Base-by-base conservation (phyloP, 1,140 invertebrate species). In the Camponotus vicinus region DNA sequence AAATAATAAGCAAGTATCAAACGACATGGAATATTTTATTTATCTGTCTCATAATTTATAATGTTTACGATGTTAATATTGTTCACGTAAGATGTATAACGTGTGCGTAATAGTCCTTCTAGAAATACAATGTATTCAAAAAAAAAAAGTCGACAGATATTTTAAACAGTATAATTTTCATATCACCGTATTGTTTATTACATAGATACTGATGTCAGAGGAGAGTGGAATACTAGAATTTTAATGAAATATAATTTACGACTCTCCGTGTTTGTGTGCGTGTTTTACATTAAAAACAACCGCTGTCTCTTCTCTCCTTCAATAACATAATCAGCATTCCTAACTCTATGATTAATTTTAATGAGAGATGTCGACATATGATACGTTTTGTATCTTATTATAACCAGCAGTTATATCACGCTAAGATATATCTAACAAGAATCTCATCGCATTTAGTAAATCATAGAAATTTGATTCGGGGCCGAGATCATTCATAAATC, bases 241-340 rank as follows among this genome's bases (percentile, higher is more conserved):
- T 80, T 69, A 57, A 80, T 79, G 45, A 45, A 40, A 69, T 32
- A 34, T 55, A 40, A 80, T 80, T 80, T 80, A 69, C 27, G 21
- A 13, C 34, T 69, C 49, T 52, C 13, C 13, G 13, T 4, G 13
- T 49, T 3, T 13, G 45, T 13, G 45, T 11, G 45, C 11, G 45
- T 52, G 21, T 80, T 80, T 69, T 77, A 63, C 13, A 55, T 79
- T 52, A 4, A 79, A 66, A 78, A 55, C 67, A 67, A 21, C 27
- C 27, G 15, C 40, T 37, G 13, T 21, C 27, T n/a, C 34, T 37
- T 42, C 37, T 55, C 42, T n/a, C 42, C 13, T 55, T 52, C n/a
- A 34, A 80, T 40, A 55, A 42, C 61, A 55, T 9, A 80, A 57
- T 79, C n/a, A 15, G 9, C 37, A 63, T 32, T 64, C 40, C 15